Evolutionary conservation across 2,888 invertebrate species (phyloP).

Genomic region (Holacanthella duospinosa): DNA sequence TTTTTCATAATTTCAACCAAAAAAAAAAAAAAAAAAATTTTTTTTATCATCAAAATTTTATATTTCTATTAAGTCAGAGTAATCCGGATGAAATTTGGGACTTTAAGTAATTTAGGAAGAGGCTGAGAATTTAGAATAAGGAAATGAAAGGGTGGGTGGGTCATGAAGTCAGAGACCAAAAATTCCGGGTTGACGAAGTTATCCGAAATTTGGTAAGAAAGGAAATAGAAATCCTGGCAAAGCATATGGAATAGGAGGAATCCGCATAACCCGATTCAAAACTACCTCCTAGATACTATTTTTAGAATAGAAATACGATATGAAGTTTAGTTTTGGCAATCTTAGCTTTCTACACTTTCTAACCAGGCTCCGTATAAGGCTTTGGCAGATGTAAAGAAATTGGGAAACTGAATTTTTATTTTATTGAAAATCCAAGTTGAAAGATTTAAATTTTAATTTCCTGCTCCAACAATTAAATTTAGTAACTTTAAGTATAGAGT

Average conservation of each 20-base stretch:
- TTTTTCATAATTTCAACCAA: no score
- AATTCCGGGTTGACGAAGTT: background rate
- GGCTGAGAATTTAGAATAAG: background rate
- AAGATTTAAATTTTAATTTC: no score
- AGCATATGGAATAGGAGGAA: no score
- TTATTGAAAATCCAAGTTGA: no score
- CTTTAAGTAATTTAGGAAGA: no score
- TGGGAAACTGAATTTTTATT: no score
- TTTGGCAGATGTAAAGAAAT: background rate
- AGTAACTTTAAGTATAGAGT: no score
- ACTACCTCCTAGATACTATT: background rate
- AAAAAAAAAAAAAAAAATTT: no score
- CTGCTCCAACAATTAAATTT: no score
- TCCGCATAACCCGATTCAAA: background rate
- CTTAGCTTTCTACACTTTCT: background rate
- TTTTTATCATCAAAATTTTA: no score
- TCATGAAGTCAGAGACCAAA: background rate
- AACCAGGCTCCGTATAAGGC: background rate
- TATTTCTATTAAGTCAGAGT: no score
- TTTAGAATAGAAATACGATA: background rate
- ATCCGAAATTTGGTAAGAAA: background rate
- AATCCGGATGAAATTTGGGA: no score
- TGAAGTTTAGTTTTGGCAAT: background rate
- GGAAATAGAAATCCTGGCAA: background rate
- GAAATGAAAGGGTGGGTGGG: background rate